phyloP scores from a whole-genome alignment of 2,113 vertebrate genomes.

The Oenanthe melanoleuca region DNA sequence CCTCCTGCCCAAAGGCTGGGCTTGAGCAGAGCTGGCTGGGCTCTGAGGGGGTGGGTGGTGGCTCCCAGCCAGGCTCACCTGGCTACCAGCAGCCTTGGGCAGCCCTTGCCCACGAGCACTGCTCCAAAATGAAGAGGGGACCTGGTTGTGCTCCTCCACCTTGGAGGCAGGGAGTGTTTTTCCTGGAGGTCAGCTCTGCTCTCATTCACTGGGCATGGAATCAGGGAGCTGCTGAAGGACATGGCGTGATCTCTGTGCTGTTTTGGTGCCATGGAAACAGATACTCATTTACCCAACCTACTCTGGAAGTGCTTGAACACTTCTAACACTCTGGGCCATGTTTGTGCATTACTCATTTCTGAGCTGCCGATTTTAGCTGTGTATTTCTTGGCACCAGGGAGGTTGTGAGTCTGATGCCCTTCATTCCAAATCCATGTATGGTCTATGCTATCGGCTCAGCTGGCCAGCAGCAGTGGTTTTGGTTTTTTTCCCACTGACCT shows the following conservation, averaged over 20 bases:
- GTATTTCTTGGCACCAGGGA: conserved; percentile 61
- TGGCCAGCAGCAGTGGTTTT: background rate
- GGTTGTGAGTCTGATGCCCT: conserved; percentile 13
- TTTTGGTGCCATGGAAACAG: conserved; percentile 58
- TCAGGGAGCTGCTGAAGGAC: background rate
- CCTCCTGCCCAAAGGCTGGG: background rate
- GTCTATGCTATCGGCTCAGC: background rate
- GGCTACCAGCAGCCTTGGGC: rapidly evolving
- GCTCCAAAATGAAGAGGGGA: no score
- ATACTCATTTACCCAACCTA: conserved; percentile 48
- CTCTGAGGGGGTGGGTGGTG: rapidly evolving
- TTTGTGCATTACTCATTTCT: conserved; percentile 59
- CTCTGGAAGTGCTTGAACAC: background rate
- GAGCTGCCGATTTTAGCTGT: conserved; percentile 59
- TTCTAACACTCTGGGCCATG: background rate
- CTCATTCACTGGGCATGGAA: background rate
- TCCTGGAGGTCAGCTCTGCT: background rate
- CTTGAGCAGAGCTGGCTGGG: background rate
- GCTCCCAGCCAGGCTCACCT: background rate
- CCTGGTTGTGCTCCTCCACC: rapidly evolving
- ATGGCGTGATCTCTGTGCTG: background rate
- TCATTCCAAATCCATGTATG: conserved; percentile 77
- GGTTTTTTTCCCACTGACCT: background rate
- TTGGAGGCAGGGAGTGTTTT: background rate
- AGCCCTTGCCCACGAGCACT: rapidly evolving